Evolutionary conservation across 2,797 vertebrate genomes (phyloP).

Genomic region (Acestrorhynchus altus): DNA sequence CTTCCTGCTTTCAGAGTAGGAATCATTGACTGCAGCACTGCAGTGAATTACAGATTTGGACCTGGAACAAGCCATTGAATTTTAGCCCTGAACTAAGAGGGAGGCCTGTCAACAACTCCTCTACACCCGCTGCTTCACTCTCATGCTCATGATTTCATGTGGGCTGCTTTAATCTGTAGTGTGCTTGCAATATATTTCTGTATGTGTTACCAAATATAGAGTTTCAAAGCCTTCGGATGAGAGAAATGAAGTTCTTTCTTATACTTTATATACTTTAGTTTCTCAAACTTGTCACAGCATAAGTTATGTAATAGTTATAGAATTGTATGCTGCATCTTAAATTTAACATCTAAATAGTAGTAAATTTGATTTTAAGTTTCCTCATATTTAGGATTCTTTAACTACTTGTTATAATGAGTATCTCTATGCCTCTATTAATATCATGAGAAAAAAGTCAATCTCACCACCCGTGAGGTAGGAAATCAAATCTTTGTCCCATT

Average conservation of each 20-base stretch:
- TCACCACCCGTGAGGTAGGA: not conserved
- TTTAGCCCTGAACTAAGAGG: conserved; percentile 49
- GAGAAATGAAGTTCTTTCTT: not conserved
- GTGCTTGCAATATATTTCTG: not conserved
- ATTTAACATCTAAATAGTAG: not conserved
- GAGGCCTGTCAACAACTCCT: conserved; percentile 20
- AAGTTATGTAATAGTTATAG: not conserved
- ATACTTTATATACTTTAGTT: not conserved
- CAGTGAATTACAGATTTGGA: conserved; percentile 67
- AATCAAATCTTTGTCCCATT: not conserved
- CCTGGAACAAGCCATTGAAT: conserved; percentile 61
- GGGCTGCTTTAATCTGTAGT: not conserved
- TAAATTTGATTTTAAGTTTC: not conserved
- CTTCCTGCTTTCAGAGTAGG: conserved; percentile 74
- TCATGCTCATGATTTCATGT: conserved; percentile 30
- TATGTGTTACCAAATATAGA: not conserved
- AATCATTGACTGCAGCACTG: conserved; percentile 72
- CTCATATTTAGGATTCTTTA: not conserved
- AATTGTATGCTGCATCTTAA: not conserved
- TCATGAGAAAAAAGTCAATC: not conserved
- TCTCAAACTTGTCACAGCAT: too few relatives aligned
- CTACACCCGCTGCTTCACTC: conserved; percentile 26
- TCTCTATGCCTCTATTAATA: too few relatives aligned
- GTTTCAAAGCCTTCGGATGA: not conserved
- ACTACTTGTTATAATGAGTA: not conserved